Conservation (phyloP, 2,113 vertebrate species). For the Heterotilapia buettikoferi region DNA sequence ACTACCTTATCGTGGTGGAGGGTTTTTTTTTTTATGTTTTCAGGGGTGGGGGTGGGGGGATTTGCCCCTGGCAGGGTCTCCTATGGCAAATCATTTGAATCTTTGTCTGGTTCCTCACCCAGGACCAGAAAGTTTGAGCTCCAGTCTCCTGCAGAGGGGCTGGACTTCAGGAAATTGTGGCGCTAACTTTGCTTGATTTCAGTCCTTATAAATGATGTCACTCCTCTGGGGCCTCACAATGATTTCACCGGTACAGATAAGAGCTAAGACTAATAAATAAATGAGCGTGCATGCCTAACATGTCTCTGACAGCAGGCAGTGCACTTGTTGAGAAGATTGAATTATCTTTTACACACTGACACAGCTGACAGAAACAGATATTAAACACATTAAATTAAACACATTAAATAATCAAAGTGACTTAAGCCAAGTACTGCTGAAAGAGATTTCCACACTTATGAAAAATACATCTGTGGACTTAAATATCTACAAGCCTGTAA, state of each 20-base stretch:
- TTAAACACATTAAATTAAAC: no score
- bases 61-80: accelerated
- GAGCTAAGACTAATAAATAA: neutral
- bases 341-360: neutral
- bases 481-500: neutral
- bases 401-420: neutral
- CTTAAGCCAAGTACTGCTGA: neutral
- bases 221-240: neutral
- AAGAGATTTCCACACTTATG: neutral
- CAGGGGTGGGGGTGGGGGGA: neutral
- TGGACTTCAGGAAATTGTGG: neutral
- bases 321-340: neutral
- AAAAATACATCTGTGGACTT: neutral
- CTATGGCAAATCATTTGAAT: neutral
- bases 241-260: neutral
- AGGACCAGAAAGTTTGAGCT: accelerated
- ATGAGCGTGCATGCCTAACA: accelerated
- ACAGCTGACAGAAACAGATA: neutral
- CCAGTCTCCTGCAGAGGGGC: neutral
- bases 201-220: neutral
- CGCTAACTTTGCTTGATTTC: neutral
- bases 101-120: neutral
- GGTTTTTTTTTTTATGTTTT: accelerated
- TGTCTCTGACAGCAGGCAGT: neutral
- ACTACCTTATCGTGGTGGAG: neutral